Conservation (phyloP, 2,113 vertebrate genomes). For the Myxocyprinus asiaticus region DNA sequence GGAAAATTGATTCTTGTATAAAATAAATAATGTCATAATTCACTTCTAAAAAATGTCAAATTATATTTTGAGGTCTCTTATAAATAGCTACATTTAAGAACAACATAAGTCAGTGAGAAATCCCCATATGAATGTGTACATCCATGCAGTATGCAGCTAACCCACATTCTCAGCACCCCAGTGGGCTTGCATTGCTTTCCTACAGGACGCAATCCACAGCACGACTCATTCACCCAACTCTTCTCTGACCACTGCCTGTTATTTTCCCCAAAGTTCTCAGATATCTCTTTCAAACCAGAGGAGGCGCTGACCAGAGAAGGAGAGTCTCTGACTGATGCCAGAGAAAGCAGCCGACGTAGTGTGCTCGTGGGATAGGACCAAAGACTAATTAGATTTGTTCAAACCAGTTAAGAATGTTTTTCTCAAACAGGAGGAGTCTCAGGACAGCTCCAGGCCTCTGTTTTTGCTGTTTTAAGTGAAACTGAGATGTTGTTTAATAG, state of each 20-base stretch:
- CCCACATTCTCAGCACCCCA: not conserved
- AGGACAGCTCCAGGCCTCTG: constrained; percentile 14
- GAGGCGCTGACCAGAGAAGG: constrained; percentile 23
- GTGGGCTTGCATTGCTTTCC: constrained; percentile 4
- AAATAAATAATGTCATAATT: too few relatives aligned
- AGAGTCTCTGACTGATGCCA: constrained; percentile 18
- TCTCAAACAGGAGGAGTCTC: constrained; percentile 39
- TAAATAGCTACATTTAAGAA: too few relatives aligned
- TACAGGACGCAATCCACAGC: constrained; percentile 31
- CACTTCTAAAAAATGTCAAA: too few relatives aligned
- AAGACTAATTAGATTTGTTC: constrained; percentile 56
- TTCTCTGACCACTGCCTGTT: constrained; percentile 44
- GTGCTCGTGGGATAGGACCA: constrained; percentile 38
- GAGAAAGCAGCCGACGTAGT: constrained; percentile 9
- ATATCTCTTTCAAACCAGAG: constrained; percentile 54
- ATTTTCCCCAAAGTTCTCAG: constrained; percentile 34
- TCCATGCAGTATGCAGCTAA: not conserved
- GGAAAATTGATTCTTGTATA: too few relatives aligned
- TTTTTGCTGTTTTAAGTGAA: constrained; percentile 33
- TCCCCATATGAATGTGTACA: not conserved
- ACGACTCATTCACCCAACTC: constrained; percentile 42
- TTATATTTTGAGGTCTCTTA: too few relatives aligned
- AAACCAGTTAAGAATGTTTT: constrained; percentile 44
- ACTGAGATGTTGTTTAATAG: not conserved
- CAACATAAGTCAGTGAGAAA: too few relatives aligned